Conservation (phyloP, 2,113 vertebrate genomes). For the Ciconia maguari region DNA sequence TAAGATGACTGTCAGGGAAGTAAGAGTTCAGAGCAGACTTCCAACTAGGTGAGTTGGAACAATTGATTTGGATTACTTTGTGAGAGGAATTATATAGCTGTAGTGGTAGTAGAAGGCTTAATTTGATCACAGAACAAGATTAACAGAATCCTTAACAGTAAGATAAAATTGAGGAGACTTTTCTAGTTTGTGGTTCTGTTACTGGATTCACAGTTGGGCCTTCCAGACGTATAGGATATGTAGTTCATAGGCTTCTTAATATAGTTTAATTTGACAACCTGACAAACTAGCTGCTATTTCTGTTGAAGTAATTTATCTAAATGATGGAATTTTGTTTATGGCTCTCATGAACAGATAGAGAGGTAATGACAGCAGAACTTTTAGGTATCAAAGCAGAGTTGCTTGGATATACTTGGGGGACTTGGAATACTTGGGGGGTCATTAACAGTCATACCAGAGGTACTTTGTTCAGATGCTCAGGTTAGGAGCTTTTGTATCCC, state of each 20-base stretch:
- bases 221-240: background rate
- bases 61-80: background rate
- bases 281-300: background rate
- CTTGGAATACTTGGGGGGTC: background rate
- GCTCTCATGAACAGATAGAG: background rate
- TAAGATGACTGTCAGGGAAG: background rate
- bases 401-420: background rate
- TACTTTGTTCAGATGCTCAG: background rate
- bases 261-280: background rate
- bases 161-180: background rate
- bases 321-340: background rate
- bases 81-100: background rate
- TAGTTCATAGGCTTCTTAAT: background rate
- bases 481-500: background rate
- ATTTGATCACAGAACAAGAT: background rate
- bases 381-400: background rate
- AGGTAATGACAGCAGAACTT: background rate
- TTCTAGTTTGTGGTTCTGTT: background rate
- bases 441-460: background rate
- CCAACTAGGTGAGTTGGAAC: background rate
- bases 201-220: background rate
- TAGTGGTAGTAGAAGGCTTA: background rate
- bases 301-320: background rate
- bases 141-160: background rate
- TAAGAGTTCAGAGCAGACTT: background rate